Base-by-base conservation (phyloP, 2,888 invertebrate genomes). In the Nomada fucata region DNA sequence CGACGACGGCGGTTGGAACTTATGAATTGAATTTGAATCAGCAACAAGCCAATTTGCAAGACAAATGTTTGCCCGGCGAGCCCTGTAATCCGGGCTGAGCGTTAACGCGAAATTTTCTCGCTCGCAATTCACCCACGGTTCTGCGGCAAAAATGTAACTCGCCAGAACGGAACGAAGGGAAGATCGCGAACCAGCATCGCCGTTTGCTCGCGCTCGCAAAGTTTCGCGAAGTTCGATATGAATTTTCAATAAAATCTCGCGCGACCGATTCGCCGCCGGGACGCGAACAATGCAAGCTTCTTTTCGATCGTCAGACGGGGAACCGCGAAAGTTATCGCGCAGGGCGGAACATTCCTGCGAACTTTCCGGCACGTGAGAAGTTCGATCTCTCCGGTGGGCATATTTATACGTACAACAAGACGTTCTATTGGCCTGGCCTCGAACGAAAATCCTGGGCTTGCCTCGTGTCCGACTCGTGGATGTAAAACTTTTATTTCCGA, bases 11-110 rank as follows among this genome's bases (percentile, higher is more conserved):
- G 29, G 42, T 26, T 4, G n/a, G 36, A 47, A 72, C 53, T 71
- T 78, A 60, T 60, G 71, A 79, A 79, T 65, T 18, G 78, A 78
- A 79, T 79, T 72, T 79, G 71, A 79, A 78, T 79, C 47, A 9
- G 71, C 23, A 78, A 71, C 57, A 53, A 78, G 59, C 36, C 60
- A 53, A 79, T 79, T 79, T 79, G 71, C 78, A 79, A 79, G 78
- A 78, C 71, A 78, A 79, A 71, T 47, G 60, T 71, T 78, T 65
- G 44, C n/a, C 70, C 2, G 23, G 13, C 5, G 55, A 77, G 29
- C 53, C 53, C 59, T 65, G 52, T 47, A 60, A 78, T 47, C 42
- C 64, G 55, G 50, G 23, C 26, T 18, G 23, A 15, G 26, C 50
- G 44, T 18, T 55, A 68, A 55, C 23, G 18, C 15, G 18, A 53